A percentile compares a stretch with the other conserved stretches of the same genome.
phyloP scores from a whole-genome alignment of 2,797 vertebrate species.

The Ceyx erithaca region DNA sequence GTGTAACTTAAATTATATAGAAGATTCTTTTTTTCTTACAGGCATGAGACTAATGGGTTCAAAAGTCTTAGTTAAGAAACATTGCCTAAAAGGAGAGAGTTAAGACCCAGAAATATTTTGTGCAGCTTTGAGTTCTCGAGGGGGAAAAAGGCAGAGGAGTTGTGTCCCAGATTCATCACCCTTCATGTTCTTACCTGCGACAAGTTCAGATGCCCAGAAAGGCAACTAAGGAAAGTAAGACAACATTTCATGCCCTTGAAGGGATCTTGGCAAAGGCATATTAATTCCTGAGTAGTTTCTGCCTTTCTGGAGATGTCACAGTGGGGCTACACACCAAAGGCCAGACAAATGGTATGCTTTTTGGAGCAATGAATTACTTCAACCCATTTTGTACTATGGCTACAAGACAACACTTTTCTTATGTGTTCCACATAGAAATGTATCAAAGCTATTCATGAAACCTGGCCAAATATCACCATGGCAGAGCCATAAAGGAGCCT shows the following conservation, averaged over 20 bases:
- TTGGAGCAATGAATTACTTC: not conserved
- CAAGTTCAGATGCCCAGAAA: not conserved
- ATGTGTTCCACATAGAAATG: not conserved
- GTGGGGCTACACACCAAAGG: not conserved
- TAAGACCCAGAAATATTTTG: not conserved
- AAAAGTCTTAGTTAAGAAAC: not conserved
- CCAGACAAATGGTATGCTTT: not conserved
- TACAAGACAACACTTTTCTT: not conserved
- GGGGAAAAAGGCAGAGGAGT: not conserved
- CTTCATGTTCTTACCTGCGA: not conserved
- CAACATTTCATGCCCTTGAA: not conserved
- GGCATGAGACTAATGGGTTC: not conserved
- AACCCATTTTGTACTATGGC: fast-evolving
- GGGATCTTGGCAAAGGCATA: not conserved
- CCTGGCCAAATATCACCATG: not conserved
- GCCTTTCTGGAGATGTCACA: not conserved
- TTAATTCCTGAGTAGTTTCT: not conserved
- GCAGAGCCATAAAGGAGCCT: not conserved
- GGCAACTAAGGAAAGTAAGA: not conserved
- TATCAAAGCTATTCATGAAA: not conserved
- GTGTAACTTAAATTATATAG: not conserved
- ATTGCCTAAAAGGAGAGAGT: not conserved
- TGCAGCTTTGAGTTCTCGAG: not conserved
- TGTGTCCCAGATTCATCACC: not conserved
- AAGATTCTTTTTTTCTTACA: not conserved